Evolutionary conservation across 92 coral and sea anemone species (phyloP), one percentile per base, ranked within the genome.

Genomic region (Chrysogorgia sp.): DNA sequence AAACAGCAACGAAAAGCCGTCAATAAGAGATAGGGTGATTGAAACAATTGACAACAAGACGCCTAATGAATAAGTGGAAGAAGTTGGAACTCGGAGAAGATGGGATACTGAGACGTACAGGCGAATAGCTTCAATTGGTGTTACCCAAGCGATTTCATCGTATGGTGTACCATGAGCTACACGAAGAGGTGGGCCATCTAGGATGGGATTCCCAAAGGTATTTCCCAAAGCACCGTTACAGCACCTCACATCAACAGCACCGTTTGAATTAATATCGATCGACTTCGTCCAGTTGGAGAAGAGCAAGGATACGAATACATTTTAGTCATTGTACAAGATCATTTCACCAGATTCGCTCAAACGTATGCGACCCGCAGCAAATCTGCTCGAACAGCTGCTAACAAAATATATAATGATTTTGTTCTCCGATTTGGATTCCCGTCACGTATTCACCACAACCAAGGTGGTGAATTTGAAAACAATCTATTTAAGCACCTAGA

Each of bases 31-130:
- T 22, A 59, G 80, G 67, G 25, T 47, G 66, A 37, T 31, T 35
- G 85, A 80, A 67, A 23, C 90, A 21, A 78, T 71, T n/a, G 19
- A 69, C 34, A 12, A 67, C 65, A 23, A 69, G 70, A 49, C 59
- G 80, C n/a, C 86, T 88, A 75, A 69, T 85, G 70, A 81, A 71
- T 9, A 84, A 86, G 43, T 88, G 87, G 87, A 82, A 64, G 68
- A 86, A 70, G 56, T 66, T 85, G 32, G 83, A 80, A 28, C 24
- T 82, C 1, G 87, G 91, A 34, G 82, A 77, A 48, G 88, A 87
- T 37, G 50, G 81, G 34, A 71, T 87, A 34, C 67, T 87, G 45
- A 34, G 83, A n/a, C 82, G 76, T 76, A 75, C 90, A 60, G 85
- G 92, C 58, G 28, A 71, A 29, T 33, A 85, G 24, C 34, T 66